Evolutionary conservation across 2,113 vertebrate species (phyloP).

Genomic region (Pygoscelis adeliae): DNA sequence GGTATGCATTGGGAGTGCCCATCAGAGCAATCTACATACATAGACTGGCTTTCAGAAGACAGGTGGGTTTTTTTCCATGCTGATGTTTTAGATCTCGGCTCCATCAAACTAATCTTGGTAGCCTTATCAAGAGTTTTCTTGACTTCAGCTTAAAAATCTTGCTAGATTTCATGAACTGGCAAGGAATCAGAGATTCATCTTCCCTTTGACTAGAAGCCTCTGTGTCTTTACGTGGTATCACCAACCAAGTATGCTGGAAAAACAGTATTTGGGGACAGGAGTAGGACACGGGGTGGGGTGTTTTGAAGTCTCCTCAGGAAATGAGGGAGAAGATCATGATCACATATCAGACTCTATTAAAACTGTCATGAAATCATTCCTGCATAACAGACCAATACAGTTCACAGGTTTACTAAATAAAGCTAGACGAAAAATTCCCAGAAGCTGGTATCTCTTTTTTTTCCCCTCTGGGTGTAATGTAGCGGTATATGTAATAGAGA

Average conservation of each 20-base stretch:
- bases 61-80: too few species aligned
- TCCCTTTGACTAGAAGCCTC: neutral
- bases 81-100: neutral
- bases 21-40: neutral
- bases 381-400: neutral
- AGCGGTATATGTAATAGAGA: neutral
- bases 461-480: too few species aligned
- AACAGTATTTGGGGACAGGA: neutral
- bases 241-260: neutral
- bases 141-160: neutral
- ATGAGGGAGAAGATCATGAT: neutral
- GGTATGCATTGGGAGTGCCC: accelerated
- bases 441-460: neutral
- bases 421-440: neutral
- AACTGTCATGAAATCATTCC: neutral
- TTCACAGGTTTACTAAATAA: neutral
- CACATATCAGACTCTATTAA: neutral
- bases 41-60: neutral
- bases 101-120: neutral
- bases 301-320: neutral
- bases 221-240: neutral
- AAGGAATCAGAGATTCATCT: neutral
- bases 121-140: neutral
- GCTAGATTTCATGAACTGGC: neutral
- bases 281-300: too few species aligned